Evolutionary conservation across 1,140 invertebrate genomes (phyloP), one percentile per base, ranked within the genome.

Genomic region (Pseudomyrmex sp.): DNA sequence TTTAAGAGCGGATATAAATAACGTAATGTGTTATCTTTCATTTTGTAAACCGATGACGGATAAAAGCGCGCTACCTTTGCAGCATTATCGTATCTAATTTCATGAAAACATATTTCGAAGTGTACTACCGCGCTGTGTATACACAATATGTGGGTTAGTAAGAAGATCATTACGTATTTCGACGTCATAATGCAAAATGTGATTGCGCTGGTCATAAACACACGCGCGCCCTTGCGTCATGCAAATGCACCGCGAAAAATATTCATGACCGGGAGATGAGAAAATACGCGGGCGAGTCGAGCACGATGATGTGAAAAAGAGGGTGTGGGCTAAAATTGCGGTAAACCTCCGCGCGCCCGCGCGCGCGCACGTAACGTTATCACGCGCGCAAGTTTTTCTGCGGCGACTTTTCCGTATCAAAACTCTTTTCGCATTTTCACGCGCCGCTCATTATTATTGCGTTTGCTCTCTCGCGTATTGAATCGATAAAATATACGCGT

Each of bases 311-410:
- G 35, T 35, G 61, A 76, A 76, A 76, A 35, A 58, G 35, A 0
- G 20, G 35, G 13, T 18, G 50, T 18, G 50, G 82, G 62, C 76
- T 59, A 77, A 87, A 87, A 86, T 87, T 87, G 85, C 66, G 86
- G 85, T 86, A 73, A 83, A 77, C 79, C 80, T 73, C 66, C 18
- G 5, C 5, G 85, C 70, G 85, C 65, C 84, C 82, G 85, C 61
- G 77, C 50, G 7, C 5, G 85, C 70, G 85, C 65, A 84, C 82
- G 85, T 61, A 85, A 69, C 69, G 52, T 72, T 58, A 72, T 54
- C 80, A 70, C 63, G 65, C n/a, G 35, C 44, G 65, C 75, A 77
- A 82, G 83, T 70, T 77, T 82, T 74, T 59, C 70, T 23, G 52
- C 50, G 52, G 44, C 46, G 46, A 65, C 68, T 86, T 76, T 66